Evolutionary conservation across 2,797 vertebrate species (phyloP), one percentile per base, ranked within the genome.

Genomic region (Otus scops): DNA sequence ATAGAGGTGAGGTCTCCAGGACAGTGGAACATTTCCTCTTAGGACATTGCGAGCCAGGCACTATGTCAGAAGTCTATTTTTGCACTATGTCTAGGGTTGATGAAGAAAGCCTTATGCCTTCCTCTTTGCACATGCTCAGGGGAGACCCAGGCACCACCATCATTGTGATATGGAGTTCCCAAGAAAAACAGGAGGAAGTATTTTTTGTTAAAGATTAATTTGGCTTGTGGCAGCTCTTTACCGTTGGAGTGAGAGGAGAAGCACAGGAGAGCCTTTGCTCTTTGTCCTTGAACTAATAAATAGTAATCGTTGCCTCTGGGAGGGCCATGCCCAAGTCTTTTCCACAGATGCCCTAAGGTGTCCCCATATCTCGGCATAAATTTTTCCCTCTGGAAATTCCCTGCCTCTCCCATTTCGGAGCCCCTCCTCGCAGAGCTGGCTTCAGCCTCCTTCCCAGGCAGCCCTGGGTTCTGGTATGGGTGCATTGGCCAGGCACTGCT

Each of bases 171-270:
- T 3, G 36, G 23, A 77, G 38, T 47, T 84, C 34, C 38, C 28
- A 67, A 36, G 14, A 59, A 79, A 92, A 91, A 34, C 4, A 81
- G 34, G 15, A 88, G 27, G 36, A 93, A 89, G 24, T 63, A 32
- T 39, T 63, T 8, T 85, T 80, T 41, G 56, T 83, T 93, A 78
- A 91, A 92, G 32, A 82, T 84, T 94, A 73, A 87, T 84, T 68
- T 47, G 53, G 5, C 50, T 84, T 60, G 22, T 34, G n/a, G 38
- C 6, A 3, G 9, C 54, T 90, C 43, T 65, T 73, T 59, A 61
- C n/a, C 9, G 43, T 0, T n/a, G 57, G 28, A 43, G 32, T 59
- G 19, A 81, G 54, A 67, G 68, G 20, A 79, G 41, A 51, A 24
- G 27, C 27, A 41, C 2, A 18, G 24, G 39, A 84, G 6, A 90